Conservation (phyloP, 1,140 invertebrate genomes). For the Scaptomyza pallida region DNA sequence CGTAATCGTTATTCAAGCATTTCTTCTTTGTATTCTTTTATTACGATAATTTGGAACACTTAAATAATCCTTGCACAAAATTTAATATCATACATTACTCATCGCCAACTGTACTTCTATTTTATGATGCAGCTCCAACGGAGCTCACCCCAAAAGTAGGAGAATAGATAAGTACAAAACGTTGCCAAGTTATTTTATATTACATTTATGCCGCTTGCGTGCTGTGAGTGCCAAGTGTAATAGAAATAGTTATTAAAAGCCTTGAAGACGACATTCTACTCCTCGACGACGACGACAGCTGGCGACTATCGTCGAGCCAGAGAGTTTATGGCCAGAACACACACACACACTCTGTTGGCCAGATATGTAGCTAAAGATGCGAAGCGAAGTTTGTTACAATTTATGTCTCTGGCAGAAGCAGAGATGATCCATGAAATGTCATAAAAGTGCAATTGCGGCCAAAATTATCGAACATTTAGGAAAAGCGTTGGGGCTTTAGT, state of each 20-base stretch:
- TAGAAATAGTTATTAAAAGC: conserved; percentile 80
- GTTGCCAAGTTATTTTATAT: conserved; percentile 59
- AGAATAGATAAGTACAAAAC: conserved; percentile 67
- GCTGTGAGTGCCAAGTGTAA: conserved; percentile 73
- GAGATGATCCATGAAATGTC: conserved; percentile 73
- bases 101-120: not conserved
- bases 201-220: conserved; percentile 53
- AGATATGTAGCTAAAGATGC: conserved; percentile 44
- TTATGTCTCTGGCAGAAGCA: conserved; percentile 49
- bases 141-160: not conserved
- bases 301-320: conserved; percentile 39
- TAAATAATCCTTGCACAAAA: not conserved
- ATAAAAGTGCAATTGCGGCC: conserved; percentile 78
- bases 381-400: conserved; percentile 56
- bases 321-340: conserved; percentile 59
- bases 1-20: no score
- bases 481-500: conserved; percentile 65
- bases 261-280: conserved; percentile 34
- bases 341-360: conserved; percentile 10
- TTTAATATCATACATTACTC: not conserved
- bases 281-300: conserved; percentile 45
- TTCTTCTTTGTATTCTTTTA: not conserved
- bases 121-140: not conserved
- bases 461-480: conserved; percentile 81
- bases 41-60: no score